Conservation (phyloP, 2,888 invertebrate genomes). For the Papilio protenor region DNA sequence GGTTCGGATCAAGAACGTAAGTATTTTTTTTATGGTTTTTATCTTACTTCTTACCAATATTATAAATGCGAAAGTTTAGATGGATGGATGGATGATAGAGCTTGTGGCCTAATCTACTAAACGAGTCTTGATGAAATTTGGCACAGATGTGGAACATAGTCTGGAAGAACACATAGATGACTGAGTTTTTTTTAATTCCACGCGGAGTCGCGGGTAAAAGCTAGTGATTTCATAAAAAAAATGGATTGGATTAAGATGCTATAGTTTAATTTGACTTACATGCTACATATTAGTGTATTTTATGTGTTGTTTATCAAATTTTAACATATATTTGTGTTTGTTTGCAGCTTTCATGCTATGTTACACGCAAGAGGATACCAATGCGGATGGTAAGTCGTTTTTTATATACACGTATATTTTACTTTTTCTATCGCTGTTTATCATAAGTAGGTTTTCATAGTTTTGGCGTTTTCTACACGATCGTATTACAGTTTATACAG, state of each 20-base stretch:
- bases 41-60: no score
- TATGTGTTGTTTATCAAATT: background rate
- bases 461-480: constrained; percentile 51
- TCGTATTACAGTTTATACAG: constrained; percentile 45
- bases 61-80: no score
- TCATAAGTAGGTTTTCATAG: constrained; percentile 69
- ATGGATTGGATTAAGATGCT: no score
- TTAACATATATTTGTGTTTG: constrained; percentile 74
- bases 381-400: constrained; percentile 91
- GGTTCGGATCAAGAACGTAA: constrained; percentile 99
- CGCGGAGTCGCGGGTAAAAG: no score
- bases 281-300: background rate
- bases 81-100: no score
- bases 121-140: no score
- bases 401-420: constrained; percentile 50
- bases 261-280: no score
- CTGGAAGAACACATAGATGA: no score
- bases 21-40: constrained; percentile 69
- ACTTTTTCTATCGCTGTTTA: constrained; percentile 71
- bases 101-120: no score
- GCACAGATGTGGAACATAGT: no score
- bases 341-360: constrained; percentile 97
- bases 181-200: no score
- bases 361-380: constrained; percentile 96
- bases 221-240: background rate